Evolutionary conservation across 2,113 vertebrate species (phyloP).

Genomic region (Epinephelus cyanopodus): DNA sequence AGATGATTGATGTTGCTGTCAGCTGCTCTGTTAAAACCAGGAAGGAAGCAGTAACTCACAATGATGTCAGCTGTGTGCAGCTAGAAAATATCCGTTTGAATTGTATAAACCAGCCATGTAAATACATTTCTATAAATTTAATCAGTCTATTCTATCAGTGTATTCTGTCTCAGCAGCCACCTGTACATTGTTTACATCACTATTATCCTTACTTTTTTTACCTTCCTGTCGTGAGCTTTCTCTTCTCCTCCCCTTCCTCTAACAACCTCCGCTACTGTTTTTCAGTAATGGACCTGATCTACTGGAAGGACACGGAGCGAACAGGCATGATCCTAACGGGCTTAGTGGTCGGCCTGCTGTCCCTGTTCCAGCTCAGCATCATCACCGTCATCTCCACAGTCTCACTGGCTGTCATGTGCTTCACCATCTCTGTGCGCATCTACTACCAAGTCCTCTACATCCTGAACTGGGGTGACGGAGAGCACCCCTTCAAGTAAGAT

Average conservation of each 20-base stretch:
- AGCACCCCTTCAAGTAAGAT: slow-evolving; percentile 91
- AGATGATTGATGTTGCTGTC: slow-evolving; percentile 15
- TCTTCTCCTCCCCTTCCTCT: not conserved
- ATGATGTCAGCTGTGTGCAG: not conserved
- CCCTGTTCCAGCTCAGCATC: slow-evolving; percentile 92
- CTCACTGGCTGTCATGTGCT: slow-evolving; percentile 86
- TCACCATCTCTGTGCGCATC: slow-evolving; percentile 90
- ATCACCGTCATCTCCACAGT: slow-evolving; percentile 88
- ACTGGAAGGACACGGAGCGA: slow-evolving; percentile 89
- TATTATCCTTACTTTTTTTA: too few species aligned
- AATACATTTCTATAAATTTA: not conserved
- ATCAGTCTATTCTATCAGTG: not conserved
- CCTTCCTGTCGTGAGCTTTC: not conserved
- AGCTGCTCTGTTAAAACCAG: slow-evolving; percentile 16
- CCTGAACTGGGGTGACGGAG: slow-evolving; percentile 85
- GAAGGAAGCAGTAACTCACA: not conserved
- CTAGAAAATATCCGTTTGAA: not conserved
- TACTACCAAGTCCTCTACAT: slow-evolving; percentile 86
- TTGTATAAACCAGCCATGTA: not conserved
- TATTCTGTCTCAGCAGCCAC: not conserved
- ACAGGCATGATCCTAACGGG: slow-evolving; percentile 89
- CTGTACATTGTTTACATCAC: not conserved
- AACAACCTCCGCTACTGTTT: not conserved
- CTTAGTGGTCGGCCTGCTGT: slow-evolving; percentile 88
- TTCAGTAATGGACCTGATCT: slow-evolving; percentile 89